Conservation (phyloP, 2,797 vertebrate genomes). For the Botia almorhae region DNA sequence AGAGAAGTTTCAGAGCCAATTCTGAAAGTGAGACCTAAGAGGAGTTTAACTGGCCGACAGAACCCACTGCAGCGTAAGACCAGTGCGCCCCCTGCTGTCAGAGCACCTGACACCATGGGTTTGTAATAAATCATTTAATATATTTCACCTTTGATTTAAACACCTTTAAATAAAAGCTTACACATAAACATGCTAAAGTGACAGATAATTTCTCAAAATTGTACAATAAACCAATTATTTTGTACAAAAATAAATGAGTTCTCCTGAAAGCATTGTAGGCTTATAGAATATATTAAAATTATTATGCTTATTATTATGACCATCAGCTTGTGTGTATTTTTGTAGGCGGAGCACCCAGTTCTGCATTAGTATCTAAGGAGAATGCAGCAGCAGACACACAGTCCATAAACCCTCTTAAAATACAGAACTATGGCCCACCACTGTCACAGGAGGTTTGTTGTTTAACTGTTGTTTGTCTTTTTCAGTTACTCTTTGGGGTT, state of each 20-base stretch:
- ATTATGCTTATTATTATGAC: background rate
- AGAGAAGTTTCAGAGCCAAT: slow-evolving; percentile 87
- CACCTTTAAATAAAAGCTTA: background rate
- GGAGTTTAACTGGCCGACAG: slow-evolving; percentile 83
- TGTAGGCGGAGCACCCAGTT: slow-evolving; percentile 65
- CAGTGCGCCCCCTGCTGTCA: slow-evolving; percentile 84
- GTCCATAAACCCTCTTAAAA: slow-evolving; percentile 69
- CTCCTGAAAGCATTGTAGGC: background rate
- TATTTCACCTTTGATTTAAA: background rate
- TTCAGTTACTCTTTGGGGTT: no score
- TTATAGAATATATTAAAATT: background rate
- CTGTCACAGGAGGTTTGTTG: slow-evolving; percentile 80
- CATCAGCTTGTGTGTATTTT: slow-evolving; percentile 14
- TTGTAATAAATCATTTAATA: background rate
- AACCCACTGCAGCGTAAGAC: slow-evolving; percentile 87
- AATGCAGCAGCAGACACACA: slow-evolving; percentile 87
- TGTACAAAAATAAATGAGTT: background rate
- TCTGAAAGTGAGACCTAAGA: slow-evolving; percentile 88
- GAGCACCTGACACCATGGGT: slow-evolving; percentile 71
- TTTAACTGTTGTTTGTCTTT: background rate
- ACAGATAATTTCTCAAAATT: background rate
- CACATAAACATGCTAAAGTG: no score
- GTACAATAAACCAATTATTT: background rate
- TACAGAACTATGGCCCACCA: slow-evolving; percentile 66
- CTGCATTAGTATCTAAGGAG: slow-evolving; percentile 83